Conservation (phyloP, 2,113 vertebrate genomes). For the Cinclus cinclus region DNA sequence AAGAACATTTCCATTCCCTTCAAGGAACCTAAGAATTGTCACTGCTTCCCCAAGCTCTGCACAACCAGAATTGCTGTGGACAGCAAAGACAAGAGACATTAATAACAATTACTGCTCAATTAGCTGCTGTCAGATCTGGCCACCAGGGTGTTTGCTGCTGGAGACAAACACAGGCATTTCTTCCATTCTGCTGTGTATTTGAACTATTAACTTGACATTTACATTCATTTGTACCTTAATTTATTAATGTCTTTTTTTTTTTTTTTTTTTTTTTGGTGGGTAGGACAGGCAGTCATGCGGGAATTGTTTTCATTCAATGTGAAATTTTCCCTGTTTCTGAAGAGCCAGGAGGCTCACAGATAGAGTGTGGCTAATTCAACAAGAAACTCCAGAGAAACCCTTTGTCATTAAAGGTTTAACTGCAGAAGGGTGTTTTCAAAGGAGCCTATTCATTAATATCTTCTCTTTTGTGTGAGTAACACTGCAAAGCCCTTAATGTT, state of each 20-base stretch:
- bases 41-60: not conserved
- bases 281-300: not conserved
- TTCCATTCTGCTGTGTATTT: not conserved
- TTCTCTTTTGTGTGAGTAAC: conserved; percentile 41
- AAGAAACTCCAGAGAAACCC: not conserved
- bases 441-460: conserved; percentile 5
- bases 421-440: conserved; percentile 50
- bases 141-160: not conserved
- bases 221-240: conserved; percentile 10
- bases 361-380: not conserved
- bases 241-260: not conserved
- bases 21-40: not conserved
- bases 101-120: conserved; percentile 37
- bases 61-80: not conserved
- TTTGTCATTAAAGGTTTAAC: conserved; percentile 53
- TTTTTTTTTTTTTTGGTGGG: not conserved
- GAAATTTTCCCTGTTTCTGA: not conserved
- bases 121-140: conserved; percentile 21
- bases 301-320: not conserved
- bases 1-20: not conserved
- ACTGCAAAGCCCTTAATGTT: conserved; percentile 30
- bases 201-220: not conserved
- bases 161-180: not conserved
- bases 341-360: not conserved
- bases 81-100: not conserved